Conservation (phyloP, 2,888 invertebrate genomes). For the Calameuta pallipes region DNA sequence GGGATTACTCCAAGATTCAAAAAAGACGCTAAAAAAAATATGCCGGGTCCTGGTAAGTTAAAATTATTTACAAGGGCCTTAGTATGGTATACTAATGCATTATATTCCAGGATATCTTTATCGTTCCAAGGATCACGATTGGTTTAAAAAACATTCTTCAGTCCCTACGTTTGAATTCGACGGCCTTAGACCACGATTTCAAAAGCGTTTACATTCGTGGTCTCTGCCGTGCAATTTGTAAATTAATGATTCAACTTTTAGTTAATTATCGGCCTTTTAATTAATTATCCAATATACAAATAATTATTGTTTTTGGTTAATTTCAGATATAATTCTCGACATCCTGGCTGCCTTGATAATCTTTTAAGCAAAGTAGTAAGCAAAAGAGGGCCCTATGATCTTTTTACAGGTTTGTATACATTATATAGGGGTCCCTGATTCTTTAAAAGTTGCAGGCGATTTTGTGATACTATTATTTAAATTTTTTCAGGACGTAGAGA, state of each 20-base stretch:
- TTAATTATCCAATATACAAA: not conserved
- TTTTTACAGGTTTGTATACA: conserved; percentile 38
- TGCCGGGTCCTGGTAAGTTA: conserved; percentile 30
- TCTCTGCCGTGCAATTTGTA: conserved; percentile 35
- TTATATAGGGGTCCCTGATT: not conserved
- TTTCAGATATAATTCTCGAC: conserved; percentile 31
- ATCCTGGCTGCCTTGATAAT: conserved; percentile 29
- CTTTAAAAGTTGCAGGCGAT: not conserved
- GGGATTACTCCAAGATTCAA: conserved; percentile 28
- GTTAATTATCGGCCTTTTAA: not conserved
- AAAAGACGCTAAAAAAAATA: conserved; percentile 11
- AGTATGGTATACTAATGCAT: not conserved
- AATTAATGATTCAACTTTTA: not conserved
- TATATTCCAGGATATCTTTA: conserved; percentile 34
- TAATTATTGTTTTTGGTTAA: not conserved
- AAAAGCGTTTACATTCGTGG: conserved; percentile 14
- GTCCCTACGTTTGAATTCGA: conserved; percentile 39
- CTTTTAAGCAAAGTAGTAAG: conserved; percentile 31
- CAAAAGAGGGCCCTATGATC: conserved; percentile 42
- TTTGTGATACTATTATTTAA: not conserved
- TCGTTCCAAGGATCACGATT: conserved; percentile 34
- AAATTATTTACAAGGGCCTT: not conserved
- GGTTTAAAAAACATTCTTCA: conserved; percentile 21
- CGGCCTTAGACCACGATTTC: conserved; percentile 31
- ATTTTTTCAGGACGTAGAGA: conserved; percentile 6